Evolutionary conservation across 2,113 vertebrate genomes (phyloP), one percentile per base, ranked within the genome.

Genomic region (Burhinus oedicnemus): DNA sequence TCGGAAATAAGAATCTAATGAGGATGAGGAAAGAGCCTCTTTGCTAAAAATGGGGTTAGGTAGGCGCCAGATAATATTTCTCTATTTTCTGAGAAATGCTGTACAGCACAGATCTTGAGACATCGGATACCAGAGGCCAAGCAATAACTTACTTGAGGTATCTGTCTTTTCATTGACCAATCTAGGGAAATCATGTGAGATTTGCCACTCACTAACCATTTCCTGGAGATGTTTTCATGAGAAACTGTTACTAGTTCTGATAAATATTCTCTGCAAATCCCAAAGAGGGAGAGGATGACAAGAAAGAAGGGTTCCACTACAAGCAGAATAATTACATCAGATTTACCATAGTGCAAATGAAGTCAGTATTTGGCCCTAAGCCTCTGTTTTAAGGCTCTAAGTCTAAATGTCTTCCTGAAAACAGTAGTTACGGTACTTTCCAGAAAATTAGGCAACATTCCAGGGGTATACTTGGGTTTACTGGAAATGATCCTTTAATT

Each of bases 401-500:
- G 64, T 91, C 65, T 76, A 80, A 95, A 90, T 61, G 40, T 36
- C 83, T 92, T 93, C 81, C 78, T 96, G 87, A 79, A 94, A 95
- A 96, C 45, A 96, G 90, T 68, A 90, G 76, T 80, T 96, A 91
- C 34, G 79, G 30, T 79, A 52, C 69, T 93, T 95, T 91, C 36
- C 66, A 96, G 92, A 26, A 97, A 96, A 94, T 91, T 22, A 94
- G 96, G 94, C 97, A 94, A 68, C 62, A 90, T 88, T 96, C 95
- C 96, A 96, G 49, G 49, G 47, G 42, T 42, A 83, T 89, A 69
- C 65, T 92, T 85, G 45, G 25, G 47, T 85, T 97, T 97, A 95
- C 96, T 97, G 95, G 92, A 97, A 96, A 89, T 27, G n/a, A 72
- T 94, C 20, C 75, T 94, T 94, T 89, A 97, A 95, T 92, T 95